These are phyloP conservation scores for Calyptommatus sinebrachiatus DNA, from an alignment of 2,113 vertebrate genomes.

Conservation along the genomic window DNA sequence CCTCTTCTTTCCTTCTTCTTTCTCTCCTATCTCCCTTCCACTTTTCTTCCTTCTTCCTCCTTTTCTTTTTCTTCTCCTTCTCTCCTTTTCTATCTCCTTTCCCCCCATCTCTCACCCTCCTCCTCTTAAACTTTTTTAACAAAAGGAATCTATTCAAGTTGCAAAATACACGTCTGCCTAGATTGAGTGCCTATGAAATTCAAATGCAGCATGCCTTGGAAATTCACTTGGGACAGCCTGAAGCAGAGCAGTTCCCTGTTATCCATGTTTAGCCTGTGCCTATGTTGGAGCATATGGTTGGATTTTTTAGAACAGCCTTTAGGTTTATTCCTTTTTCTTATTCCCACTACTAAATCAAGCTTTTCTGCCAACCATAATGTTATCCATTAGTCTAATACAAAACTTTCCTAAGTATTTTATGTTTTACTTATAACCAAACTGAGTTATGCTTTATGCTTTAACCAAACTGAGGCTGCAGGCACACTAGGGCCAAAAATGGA, in stretches of 20 bases:
- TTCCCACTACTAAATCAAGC: background rate
- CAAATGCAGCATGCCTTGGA: background rate
- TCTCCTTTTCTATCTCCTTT: too few relatives aligned
- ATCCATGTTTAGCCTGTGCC: background rate
- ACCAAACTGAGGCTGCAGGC: too few relatives aligned
- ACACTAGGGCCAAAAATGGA: too few relatives aligned
- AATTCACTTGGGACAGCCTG: background rate
- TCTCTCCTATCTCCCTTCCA: too few relatives aligned
- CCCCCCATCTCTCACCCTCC: too few relatives aligned
- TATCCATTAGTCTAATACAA: background rate
- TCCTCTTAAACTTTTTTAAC: background rate
- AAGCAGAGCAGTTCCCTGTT: background rate
- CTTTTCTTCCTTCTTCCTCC: too few relatives aligned
- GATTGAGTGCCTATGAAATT: background rate
- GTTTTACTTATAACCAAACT: background rate
- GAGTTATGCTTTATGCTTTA: too few relatives aligned
- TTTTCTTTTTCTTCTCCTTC: too few relatives aligned
- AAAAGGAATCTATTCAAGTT: background rate
- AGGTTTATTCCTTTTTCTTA: background rate
- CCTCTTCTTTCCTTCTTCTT: too few relatives aligned
- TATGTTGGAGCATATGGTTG: background rate
- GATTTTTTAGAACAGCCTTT: background rate
- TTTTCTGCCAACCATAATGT: background rate
- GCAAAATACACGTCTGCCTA: background rate
- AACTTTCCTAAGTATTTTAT: background rate